Evolutionary conservation across 2,888 invertebrate genomes (phyloP), one percentile per base, ranked within the genome.

Genomic region (Hybos culiciformis): DNA sequence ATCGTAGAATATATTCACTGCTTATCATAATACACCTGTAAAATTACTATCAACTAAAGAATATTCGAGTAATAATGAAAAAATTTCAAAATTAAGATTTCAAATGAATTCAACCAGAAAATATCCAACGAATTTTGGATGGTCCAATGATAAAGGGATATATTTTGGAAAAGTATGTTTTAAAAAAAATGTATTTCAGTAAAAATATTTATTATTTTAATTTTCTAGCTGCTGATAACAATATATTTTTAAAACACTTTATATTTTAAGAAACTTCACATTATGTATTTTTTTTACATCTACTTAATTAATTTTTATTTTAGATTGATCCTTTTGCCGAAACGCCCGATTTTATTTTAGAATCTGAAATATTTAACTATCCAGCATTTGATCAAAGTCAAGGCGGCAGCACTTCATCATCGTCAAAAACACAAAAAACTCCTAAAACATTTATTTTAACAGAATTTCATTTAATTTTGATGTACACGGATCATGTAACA

Each of bases 401-500:
- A 61, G 41, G 1, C 43, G 45, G 32, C 36, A 44, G n/a, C 40
- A 48, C 42, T 39, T 45, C 21, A 23, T 44, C 19, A 3, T 37
- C n/a, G 47, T 31, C 39, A 48, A 50, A 44, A 48, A 49, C 40
- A 46, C 33, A 14, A 37, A 62, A 4, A 56, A 54, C 43, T 2
- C 84, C 91, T 0, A 68, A 83, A 31, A 75, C 83, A 0, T 81
- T 92, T 56, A 79, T 86, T 3, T 68, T 92, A 41, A 93, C 93
- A 0, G 84, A 93, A 63, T 94, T 91, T 67, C 94, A 96, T 64
- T 80, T 83, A 0, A 64, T 94, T 3, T 69, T 93, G 11, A 77
- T 92, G 51, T 93, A 84, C 61, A 68, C 77, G 1, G 85, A 91
- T 62, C 78, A 81, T 48, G 77, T 93, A 2, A 84, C 83, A 61